Conservation (phyloP, 92 coral and sea anemone species). For the Epizoanthus scotinus region DNA sequence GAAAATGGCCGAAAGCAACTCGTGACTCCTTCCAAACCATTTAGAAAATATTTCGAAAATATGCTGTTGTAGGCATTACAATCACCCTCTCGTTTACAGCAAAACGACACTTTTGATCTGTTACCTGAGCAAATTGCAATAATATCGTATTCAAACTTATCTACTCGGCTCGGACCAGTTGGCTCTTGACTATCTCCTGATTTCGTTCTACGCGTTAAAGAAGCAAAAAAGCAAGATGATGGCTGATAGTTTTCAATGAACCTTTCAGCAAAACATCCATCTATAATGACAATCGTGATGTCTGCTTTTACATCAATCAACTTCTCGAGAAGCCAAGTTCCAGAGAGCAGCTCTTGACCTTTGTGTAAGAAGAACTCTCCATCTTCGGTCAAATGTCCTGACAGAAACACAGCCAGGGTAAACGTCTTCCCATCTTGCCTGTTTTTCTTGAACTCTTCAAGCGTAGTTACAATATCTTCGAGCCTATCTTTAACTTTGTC, state of each 20-base stretch:
- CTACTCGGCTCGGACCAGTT: constrained; percentile 4
- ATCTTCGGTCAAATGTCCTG: neutral
- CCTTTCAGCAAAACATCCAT: neutral
- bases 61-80: neutral
- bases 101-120: neutral
- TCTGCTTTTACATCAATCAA: constrained; percentile 5
- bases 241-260: neutral
- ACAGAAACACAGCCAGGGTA: neutral
- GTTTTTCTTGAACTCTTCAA: neutral
- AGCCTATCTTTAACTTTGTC: neutral
- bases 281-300: neutral
- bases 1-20: neutral
- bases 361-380: neutral
- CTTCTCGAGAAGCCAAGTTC: neutral
- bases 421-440: neutral
- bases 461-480: neutral
- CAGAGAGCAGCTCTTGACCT: neutral
- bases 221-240: too few relatives aligned
- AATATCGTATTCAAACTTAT: neutral
- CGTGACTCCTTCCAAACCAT: neutral
- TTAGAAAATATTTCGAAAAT: neutral
- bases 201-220: too few relatives aligned
- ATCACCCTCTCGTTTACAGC: neutral
- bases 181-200: neutral
- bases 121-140: neutral